phyloP scores from a whole-genome alignment of 2,888 invertebrate species.

The Gymnoscelis rufifasciata region DNA sequence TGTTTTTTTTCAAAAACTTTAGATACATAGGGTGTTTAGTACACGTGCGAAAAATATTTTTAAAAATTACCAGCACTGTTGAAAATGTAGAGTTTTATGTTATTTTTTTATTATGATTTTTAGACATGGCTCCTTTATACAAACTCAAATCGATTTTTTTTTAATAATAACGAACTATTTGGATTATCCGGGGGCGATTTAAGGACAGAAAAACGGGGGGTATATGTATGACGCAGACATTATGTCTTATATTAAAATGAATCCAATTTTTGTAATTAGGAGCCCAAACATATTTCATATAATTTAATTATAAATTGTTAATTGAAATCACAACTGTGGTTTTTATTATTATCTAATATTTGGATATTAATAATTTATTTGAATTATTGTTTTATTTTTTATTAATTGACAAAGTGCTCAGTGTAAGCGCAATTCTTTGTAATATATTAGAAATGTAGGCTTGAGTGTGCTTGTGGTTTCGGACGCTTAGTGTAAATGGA shows the following conservation, averaged over 20 bases:
- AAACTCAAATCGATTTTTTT: too few species aligned
- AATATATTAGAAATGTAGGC: constrained; percentile 11
- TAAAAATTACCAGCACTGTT: constrained; percentile 20
- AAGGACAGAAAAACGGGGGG: background rate
- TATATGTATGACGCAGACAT: background rate
- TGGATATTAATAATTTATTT: constrained; percentile 32
- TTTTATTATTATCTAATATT: constrained; percentile 24
- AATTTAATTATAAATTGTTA: constrained; percentile 15
- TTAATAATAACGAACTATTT: too few species aligned
- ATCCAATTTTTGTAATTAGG: constrained; percentile 1
- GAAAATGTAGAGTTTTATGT: constrained; percentile 2
- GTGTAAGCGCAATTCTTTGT: constrained; percentile 24
- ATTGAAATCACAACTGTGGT: constrained; percentile 19
- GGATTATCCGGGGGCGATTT: background rate
- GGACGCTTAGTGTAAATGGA: constrained; percentile 7
- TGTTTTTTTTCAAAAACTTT: constrained; percentile 56
- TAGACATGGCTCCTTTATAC: constrained; percentile 12
- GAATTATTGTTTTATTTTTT: constrained; percentile 24
- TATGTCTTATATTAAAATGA: background rate
- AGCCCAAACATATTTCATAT: constrained; percentile 10
- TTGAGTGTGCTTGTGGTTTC: constrained; percentile 13
- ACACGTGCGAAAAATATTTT: constrained; percentile 46
- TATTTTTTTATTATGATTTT: constrained; percentile 2
- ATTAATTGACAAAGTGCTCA: constrained; percentile 26
- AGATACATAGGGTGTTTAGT: constrained; percentile 38